Base-by-base conservation (phyloP, 2,797 vertebrate genomes). In the Rhodeus uyekii region DNA sequence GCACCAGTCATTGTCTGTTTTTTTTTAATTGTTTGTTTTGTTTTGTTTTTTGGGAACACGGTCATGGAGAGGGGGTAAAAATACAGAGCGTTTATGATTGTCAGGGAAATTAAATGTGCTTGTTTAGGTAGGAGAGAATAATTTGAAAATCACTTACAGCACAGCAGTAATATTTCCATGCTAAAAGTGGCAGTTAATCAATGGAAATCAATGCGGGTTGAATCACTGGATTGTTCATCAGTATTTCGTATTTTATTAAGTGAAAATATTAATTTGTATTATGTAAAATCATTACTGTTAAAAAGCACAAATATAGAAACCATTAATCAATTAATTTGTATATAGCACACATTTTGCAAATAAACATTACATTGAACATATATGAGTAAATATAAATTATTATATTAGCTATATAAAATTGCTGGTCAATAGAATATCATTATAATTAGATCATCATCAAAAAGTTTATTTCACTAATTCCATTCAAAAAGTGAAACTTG, bases 71-170 rank as follows among this genome's bases (percentile, higher is more conserved):
- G 61, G 84, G 87, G 89, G 87, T 92, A 92, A 92, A 92, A 93
- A 93, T 91, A 93, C 90, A 89, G 87, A 89, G 87, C 87, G 90
- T 92, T 92, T 87, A 92, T 90, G 89, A 90, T 88, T 89, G 87
- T 79, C 82, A 80, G 83, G 85, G 81, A 91, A 92, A 94, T 92
- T 91, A 91, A 93, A 81, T 89, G 86, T 55, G 63, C 87, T 93
- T 86, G 84, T 92, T 92, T 90, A 87, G 87, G 87, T 88, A 88
- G 44, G 87, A 90, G 87, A 91, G 88, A 86, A 87, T 88, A 89
- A 91, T 92, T 92, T 91, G 93, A 89, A 91, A 92, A 92, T 90
- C 90, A 92, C 91, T 93, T 92, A 93, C 90, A 90, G 89, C 90
- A 90, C 88, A 89, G 90, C 91, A 91, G 93, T 73, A 64, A 88